A percentile compares a stretch with the other conserved stretches of the same genome.
Conservation (phyloP, 2,888 invertebrate species). For the Drosophila eohydei region DNA sequence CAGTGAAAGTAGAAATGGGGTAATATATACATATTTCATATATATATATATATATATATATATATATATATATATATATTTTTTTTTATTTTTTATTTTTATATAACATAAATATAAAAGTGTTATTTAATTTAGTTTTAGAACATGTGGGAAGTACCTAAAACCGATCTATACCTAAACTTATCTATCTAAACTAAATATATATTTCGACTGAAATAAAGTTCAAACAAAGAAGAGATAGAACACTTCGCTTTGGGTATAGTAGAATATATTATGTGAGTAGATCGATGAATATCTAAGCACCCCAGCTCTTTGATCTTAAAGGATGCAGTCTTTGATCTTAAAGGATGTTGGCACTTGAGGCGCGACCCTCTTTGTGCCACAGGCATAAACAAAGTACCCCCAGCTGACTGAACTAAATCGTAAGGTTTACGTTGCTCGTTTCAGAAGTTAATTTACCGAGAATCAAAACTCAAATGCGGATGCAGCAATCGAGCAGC, state of each 20-base stretch:
- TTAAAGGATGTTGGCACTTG: conserved; percentile 66
- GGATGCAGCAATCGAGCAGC: conserved; percentile 40
- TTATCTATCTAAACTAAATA: background rate
- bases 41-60: no score
- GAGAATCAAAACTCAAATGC: conserved; percentile 74
- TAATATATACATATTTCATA: no score
- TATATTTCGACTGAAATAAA: background rate
- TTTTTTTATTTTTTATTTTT: no score
- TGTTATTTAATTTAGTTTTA: no score
- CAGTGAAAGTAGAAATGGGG: no score
- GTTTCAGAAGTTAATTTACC: conserved; percentile 74
- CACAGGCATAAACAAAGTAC: conserved; percentile 50
- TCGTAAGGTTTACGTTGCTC: conserved; percentile 45
- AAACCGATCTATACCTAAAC: background rate
- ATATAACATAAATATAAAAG: no score
- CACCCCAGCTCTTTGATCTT: conserved; percentile 18
- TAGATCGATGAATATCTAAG: background rate
- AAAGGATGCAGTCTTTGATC: conserved; percentile 54
- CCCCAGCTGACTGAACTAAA: conserved; percentile 38
- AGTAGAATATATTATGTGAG: background rate
- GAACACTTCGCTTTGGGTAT: background rate
- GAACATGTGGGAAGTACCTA: background rate
- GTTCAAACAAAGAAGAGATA: no score
- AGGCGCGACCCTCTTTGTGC: conserved; percentile 15
- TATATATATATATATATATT: no score